Base-by-base conservation (phyloP, 2,113 vertebrate species). In the Gymnarchus niloticus region DNA sequence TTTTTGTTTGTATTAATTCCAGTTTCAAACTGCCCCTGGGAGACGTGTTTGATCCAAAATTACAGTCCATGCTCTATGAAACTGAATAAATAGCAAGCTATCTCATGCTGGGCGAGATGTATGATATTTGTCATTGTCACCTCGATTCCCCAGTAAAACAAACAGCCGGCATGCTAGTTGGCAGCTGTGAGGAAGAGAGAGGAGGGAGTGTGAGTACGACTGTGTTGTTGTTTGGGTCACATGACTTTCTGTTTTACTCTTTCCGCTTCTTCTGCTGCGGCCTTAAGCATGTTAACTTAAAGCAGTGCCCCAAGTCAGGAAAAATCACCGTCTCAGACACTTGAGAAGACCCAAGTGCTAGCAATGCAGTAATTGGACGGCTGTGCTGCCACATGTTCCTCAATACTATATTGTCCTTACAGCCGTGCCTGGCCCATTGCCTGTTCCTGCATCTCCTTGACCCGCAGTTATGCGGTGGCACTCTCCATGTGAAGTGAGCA, bases 81-180 rank as follows among this genome's bases (percentile, higher is more conserved):
- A 19, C 28, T 41, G 12, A 48, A 61, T 73, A 44, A 84, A 69
- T 91, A 92, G 94, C 92, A 93, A 92, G 94, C 95, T 94, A 93
- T 95, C 92, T 95, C 92, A 93, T 94, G 95, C 94, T 95, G 95
- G 94, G 93, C 91, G 94, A 93, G 94, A 90, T 95, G 93, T 94
- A 92, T 92, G 94, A 81, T 95, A 95, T 95, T 95, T 95, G 94
- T 96, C 95, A 96, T 93, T 94, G 94, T 95, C 94, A 94, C 95
- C 95, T 94, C 94, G 93, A 94, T 94, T 95, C 94, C 93, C 91
- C 92, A 83, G 94, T 93, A 95, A 95, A 95, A 95, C 95, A 94
- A 93, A 92, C 94, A 92, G 52, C 85, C 92, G 17, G 84, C 73
- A 80, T 85, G 52, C 21, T 78, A 93, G 87, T 85, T 57, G 56